A percentile compares a stretch with the other conserved stretches of the same genome.
These are phyloP conservation scores for Manacus vitellinus DNA, from an alignment of 2,113 vertebrate genomes.

Conservation along the genomic window DNA sequence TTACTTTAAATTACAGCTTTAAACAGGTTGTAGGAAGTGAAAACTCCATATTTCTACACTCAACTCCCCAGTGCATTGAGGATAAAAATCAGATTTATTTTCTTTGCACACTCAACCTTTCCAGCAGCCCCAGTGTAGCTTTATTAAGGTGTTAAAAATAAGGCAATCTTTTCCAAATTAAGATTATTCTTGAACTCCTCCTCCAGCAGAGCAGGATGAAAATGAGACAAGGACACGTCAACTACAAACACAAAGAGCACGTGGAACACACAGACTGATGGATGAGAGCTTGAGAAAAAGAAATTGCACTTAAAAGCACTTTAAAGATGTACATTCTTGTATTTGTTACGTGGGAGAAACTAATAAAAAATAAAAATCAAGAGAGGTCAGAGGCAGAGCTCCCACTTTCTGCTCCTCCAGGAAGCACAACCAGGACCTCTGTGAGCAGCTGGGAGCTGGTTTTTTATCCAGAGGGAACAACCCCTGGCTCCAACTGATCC, in stretches of 20 bases:
- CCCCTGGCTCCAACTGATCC: neutral
- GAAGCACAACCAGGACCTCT: neutral
- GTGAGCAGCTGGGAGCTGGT: neutral
- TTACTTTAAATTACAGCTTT: fast-evolving
- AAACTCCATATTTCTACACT: neutral
- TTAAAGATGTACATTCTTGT: slow-evolving; percentile 53
- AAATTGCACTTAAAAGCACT: neutral
- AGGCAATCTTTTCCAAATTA: neutral
- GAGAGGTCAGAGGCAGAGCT: neutral
- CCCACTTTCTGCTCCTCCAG: neutral
- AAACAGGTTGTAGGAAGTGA: fast-evolving
- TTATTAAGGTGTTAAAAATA: fast-evolving
- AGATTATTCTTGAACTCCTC: neutral
- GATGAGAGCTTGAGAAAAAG: neutral
- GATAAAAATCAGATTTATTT: neutral
- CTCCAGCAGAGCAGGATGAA: neutral
- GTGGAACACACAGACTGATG: neutral
- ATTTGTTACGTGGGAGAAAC: neutral
- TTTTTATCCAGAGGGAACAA: neutral
- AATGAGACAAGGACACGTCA: neutral
- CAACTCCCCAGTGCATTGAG: fast-evolving
- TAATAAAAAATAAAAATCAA: neutral
- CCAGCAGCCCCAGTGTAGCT: neutral
- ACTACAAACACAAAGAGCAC: neutral
- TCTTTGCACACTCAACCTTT: neutral